phyloP scores from a whole-genome alignment of 2,113 vertebrate species.

The Aramus guarauna region DNA sequence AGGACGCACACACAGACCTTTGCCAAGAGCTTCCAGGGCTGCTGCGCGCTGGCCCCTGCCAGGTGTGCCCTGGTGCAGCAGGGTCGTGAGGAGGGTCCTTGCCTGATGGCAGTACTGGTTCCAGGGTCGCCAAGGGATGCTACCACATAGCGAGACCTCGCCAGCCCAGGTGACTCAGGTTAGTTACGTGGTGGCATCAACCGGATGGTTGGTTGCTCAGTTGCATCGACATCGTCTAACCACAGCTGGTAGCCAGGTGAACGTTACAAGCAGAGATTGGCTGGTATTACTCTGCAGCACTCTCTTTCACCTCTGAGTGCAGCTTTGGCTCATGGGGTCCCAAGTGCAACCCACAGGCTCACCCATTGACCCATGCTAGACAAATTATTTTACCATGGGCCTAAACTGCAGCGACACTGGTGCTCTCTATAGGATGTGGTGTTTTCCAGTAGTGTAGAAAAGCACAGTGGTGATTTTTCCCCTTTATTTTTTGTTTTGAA shows the following conservation, averaged over 20 bases:
- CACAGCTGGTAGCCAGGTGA: rapidly evolving
- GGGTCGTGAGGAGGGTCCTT: not conserved
- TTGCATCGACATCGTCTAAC: not conserved
- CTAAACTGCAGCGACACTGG: too few relatives aligned
- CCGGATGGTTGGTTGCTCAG: not conserved
- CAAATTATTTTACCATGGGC: too few relatives aligned
- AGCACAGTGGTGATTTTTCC: not conserved
- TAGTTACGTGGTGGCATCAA: not conserved
- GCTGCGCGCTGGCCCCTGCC: too few relatives aligned
- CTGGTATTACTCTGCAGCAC: not conserved
- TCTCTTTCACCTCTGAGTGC: not conserved
- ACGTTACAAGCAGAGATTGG: not conserved
- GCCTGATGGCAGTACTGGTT: not conserved
- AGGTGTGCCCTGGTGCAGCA: not conserved
- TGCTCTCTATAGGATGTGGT: not conserved
- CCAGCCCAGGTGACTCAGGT: not conserved
- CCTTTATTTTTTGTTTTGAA: not conserved
- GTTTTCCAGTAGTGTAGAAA: not conserved
- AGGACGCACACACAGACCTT: not conserved
- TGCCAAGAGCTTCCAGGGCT: not conserved
- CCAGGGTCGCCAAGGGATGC: not conserved
- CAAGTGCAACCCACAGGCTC: not conserved
- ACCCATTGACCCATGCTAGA: not conserved
- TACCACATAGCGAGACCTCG: rapidly evolving
- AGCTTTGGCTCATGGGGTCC: not conserved